A percentile compares a stretch with the other conserved stretches of the same genome.
Evolutionary conservation across 2,113 vertebrate genomes (phyloP).

Genomic region (Cryptoleucopteryx plumbea): DNA sequence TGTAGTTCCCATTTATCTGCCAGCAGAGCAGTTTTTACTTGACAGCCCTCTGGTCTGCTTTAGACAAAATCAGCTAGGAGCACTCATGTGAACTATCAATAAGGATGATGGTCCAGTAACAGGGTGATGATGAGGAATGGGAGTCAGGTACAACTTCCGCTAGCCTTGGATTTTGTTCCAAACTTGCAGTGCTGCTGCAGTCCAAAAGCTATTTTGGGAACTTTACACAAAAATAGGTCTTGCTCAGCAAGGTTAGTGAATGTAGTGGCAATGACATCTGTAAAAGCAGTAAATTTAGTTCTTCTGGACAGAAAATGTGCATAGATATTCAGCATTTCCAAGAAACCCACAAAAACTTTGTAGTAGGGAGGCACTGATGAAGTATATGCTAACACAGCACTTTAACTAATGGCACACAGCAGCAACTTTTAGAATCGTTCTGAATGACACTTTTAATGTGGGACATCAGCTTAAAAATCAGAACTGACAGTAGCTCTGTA

Average conservation of each 20-base stretch:
- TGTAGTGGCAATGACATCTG: background rate
- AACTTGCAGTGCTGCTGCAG: background rate
- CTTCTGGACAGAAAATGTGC: background rate
- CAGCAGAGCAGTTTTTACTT: background rate
- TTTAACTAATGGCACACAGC: background rate
- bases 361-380: background rate
- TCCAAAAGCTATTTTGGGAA: background rate
- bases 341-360: background rate
- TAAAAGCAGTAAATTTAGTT: background rate
- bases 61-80: background rate
- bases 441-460: background rate
- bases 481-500: background rate
- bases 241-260: constrained; percentile 4
- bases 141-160: background rate
- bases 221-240: background rate
- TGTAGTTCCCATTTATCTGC: background rate
- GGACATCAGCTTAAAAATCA: constrained; percentile 4
- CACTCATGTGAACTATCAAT: background rate
- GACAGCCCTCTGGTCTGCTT: background rate
- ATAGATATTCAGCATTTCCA: background rate
- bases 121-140: background rate
- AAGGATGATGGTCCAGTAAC: background rate
- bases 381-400: background rate
- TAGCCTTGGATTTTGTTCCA: background rate
- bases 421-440: background rate